Base-by-base conservation (phyloP, 2,797 vertebrate species). In the Microctenopoma steveboyesi region DNA sequence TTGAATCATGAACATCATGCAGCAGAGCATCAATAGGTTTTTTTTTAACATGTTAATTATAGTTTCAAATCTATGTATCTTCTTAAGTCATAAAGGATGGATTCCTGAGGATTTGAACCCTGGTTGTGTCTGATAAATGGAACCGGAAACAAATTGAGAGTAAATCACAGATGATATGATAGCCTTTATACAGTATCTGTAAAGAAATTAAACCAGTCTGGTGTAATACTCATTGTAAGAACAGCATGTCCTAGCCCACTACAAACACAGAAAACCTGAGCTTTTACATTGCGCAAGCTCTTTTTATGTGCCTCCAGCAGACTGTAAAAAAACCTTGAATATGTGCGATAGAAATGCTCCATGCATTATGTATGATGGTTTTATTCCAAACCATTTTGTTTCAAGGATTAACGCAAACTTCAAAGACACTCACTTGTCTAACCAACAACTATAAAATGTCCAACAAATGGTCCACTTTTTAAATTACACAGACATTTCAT, bases 301-400 rank as follows among this genome's bases (percentile, higher is more conserved):
- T 72, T 84, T 88, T 82, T 37, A 77, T 82, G 50, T 72, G 73
- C 71, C 68, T 82, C 64, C 14, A 73, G 84, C 79, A 70, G 64
- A 88, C 82, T 53, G 43, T 54, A 76, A 62, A 43, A 57, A 50
- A 62, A 47, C 18, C 4, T 27, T 25, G 37, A 76, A 81, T 61
- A 60, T 63, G 55, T 67, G 67, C 45, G 68, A 63, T 56, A 82
- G 54, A 75, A 77, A 72, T 48, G 52, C 47, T 18, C n/a, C 62
- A 85, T 90, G 68, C 76, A 91, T 91, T 90, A 91, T 91, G 72
- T 58, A 90, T 81, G 60, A 64, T 42, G 28, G 56, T 67, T 84
- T 72, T 85, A 88, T 88, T 79, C 64, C 30, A 30, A 76, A 78
- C 49, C 65, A 61, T 82, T 87, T 84, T 83, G 67, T 87, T 83